These are phyloP conservation scores for Erebia aethiops DNA, from an alignment of 2,888 invertebrate genomes.

Conservation along the genomic window DNA sequence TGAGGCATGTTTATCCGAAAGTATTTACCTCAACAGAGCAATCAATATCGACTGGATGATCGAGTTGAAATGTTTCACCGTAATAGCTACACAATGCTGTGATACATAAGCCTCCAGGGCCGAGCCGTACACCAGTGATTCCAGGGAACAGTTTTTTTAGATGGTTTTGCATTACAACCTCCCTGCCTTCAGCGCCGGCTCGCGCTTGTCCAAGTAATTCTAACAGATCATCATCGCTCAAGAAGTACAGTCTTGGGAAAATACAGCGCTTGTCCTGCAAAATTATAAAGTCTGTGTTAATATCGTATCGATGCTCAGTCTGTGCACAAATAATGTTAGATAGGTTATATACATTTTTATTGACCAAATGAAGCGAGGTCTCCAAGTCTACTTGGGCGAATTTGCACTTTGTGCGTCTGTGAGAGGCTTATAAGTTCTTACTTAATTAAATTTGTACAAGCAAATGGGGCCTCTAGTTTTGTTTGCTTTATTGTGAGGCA, in stretches of 20 bases:
- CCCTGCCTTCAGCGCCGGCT: slow-evolving; percentile 84
- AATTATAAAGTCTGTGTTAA: slow-evolving; percentile 1
- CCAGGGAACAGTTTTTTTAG: slow-evolving; percentile 98
- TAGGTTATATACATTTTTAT: too few species aligned
- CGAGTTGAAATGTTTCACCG: slow-evolving; percentile 88
- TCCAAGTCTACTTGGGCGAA: too few species aligned
- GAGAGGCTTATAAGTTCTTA: too few species aligned
- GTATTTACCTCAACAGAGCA: slow-evolving; percentile 88
- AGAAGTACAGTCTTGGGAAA: slow-evolving; percentile 98
- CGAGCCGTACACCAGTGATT: slow-evolving; percentile 90
- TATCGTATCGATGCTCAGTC: neutral
- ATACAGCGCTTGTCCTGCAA: slow-evolving; percentile 93
- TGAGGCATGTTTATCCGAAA: neutral
- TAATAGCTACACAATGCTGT: slow-evolving; percentile 89
- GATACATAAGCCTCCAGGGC: slow-evolving; percentile 76
- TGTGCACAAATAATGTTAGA: neutral
- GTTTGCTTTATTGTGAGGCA: too few species aligned
- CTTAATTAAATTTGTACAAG: too few species aligned
- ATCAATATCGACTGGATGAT: slow-evolving; percentile 87
- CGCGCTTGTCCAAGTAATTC: slow-evolving; percentile 97
- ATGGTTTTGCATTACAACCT: slow-evolving; percentile 95
- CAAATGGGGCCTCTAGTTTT: too few species aligned
- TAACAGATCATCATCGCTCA: slow-evolving; percentile 98
- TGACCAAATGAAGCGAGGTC: too few species aligned
- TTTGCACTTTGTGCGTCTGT: too few species aligned